These are phyloP conservation scores for Anolis carolinensis DNA, from an alignment of 2,113 vertebrate genomes.

Conservation along the genomic window DNA sequence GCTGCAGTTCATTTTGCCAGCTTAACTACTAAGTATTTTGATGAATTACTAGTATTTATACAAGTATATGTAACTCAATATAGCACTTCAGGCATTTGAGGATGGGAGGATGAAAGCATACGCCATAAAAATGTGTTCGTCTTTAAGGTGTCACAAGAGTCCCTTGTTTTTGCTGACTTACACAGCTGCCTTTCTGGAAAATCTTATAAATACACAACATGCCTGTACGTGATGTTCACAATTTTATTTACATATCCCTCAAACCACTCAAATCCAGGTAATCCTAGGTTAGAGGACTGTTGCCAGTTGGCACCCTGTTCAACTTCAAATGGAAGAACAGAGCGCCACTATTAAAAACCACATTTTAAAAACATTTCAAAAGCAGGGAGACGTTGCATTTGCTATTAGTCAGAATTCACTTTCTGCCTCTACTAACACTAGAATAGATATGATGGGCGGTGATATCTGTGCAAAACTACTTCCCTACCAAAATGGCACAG, in stretches of 20 bases:
- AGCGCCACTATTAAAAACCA: neutral
- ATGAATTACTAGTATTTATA: no score
- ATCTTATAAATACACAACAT: neutral
- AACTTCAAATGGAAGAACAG: neutral
- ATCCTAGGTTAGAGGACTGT: neutral
- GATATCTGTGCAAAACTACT: neutral
- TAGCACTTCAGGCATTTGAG: no score
- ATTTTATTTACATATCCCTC: neutral
- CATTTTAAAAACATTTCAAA: neutral
- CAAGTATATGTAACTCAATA: no score
- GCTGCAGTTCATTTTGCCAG: no score
- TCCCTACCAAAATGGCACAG: neutral
- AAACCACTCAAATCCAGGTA: slow-evolving; percentile 5
- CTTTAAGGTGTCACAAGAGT: no score
- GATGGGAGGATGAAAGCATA: no score
- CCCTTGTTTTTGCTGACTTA: no score
- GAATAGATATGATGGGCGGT: neutral
- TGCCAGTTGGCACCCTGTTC: neutral
- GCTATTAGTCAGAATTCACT: neutral
- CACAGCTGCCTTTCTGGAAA: no score
- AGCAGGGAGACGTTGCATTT: neutral
- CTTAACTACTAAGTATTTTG: no score
- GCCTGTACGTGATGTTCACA: neutral
- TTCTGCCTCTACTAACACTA: neutral
- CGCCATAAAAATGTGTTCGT: no score